Percentiles rank a stretch among this genome's conserved stretches.
phyloP scores from a whole-genome alignment of 2,797 vertebrate genomes.

The Macropodus opercularis region DNA sequence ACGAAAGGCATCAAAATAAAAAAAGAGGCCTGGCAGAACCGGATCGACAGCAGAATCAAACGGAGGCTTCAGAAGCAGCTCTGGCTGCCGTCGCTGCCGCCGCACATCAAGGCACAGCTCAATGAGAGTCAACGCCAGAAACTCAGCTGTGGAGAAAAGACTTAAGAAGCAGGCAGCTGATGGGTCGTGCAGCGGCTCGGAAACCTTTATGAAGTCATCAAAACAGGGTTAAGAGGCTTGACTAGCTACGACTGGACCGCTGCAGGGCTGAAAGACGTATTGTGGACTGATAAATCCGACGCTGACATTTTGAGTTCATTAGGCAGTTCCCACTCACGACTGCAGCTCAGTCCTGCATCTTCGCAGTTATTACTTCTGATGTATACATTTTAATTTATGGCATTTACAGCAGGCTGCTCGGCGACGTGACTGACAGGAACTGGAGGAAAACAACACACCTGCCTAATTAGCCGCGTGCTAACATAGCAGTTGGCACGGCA shows the following conservation, averaged over 20 bases:
- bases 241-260: slow-evolving; percentile 18
- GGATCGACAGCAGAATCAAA: slow-evolving; percentile 48
- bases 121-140: slow-evolving; percentile 41
- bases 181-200: slow-evolving; percentile 36
- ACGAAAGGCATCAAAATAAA: slow-evolving; percentile 30
- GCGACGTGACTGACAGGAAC: slow-evolving; percentile 41
- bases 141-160: slow-evolving; percentile 36
- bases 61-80: slow-evolving; percentile 37
- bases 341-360: background rate
- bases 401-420: background rate
- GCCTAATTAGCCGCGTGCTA: slow-evolving; percentile 63
- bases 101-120: slow-evolving; percentile 38
- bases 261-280: slow-evolving; percentile 9
- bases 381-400: slow-evolving; percentile 8
- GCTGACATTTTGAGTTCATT: slow-evolving; percentile 47
- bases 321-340: background rate
- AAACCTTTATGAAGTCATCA: slow-evolving; percentile 57
- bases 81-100: slow-evolving; percentile 5
- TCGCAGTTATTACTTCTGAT: slow-evolving; percentile 9
- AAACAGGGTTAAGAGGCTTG: slow-evolving; percentile 53
- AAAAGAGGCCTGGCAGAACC: slow-evolving; percentile 8
- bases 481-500: slow-evolving; percentile 50
- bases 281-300: slow-evolving; percentile 20
- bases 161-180: slow-evolving; percentile 46
- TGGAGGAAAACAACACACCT: slow-evolving; percentile 38